Percentiles rank a stretch among this genome's conserved stretches.
Evolutionary conservation across 2,888 invertebrate species (phyloP).

Genomic region (Eutolmus rufibarbis): DNA sequence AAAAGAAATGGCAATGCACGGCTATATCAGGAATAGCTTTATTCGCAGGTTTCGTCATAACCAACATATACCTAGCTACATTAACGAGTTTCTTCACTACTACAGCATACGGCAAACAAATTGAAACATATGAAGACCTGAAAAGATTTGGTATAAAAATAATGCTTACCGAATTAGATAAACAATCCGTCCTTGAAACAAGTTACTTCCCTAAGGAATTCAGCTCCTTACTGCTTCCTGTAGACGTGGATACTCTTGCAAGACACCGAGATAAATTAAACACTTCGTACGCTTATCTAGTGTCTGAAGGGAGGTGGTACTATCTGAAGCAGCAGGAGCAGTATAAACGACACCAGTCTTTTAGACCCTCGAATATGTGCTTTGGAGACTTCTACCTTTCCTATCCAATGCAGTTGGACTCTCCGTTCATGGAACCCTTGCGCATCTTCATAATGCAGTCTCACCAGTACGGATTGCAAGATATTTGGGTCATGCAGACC

Average conservation of each 20-base stretch:
- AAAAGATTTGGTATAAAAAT: not conserved
- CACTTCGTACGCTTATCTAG: slow-evolving; percentile 9
- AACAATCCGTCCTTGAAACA: not conserved
- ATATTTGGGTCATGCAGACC: not conserved
- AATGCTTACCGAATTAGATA: not conserved
- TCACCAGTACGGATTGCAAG: not conserved
- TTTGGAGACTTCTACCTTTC: not conserved
- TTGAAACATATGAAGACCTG: slow-evolving; percentile 7
- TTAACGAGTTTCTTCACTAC: slow-evolving; percentile 14
- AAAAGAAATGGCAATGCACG: not conserved
- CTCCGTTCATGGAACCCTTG: slow-evolving; percentile 27
- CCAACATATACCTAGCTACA: slow-evolving; percentile 21
- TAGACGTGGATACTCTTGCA: not conserved
- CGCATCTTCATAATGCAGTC: not conserved
- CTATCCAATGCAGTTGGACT: slow-evolving; percentile 20
- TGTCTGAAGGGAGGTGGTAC: not conserved
- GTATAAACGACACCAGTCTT: not conserved
- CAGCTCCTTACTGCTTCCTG: not conserved
- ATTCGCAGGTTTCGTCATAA: slow-evolving; percentile 18
- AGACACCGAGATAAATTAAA: slow-evolving; percentile 14
- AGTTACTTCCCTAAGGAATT: not conserved
- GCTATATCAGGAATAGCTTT: not conserved
- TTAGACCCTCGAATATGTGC: slow-evolving; percentile 3
- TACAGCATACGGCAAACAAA: slow-evolving; percentile 5
- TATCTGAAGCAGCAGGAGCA: slow-evolving; percentile 9